Evolutionary conservation across 2,113 vertebrate species (phyloP).

Genomic region (Motacilla alba): DNA sequence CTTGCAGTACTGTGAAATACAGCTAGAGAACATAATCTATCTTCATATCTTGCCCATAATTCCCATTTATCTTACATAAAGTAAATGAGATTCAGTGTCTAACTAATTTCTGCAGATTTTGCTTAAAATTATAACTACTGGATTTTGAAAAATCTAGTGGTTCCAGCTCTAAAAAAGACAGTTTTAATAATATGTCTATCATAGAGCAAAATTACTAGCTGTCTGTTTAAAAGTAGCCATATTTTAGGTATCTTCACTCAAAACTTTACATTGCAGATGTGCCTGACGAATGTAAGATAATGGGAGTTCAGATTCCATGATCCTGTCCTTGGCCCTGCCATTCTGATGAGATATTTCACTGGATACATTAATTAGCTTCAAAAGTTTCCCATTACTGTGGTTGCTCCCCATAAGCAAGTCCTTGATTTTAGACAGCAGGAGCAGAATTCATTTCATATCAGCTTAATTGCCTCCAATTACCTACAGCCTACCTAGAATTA

Average conservation of each 20-base stretch:
- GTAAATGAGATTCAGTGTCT: not conserved
- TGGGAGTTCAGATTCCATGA: not conserved
- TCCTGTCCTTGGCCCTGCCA: not conserved
- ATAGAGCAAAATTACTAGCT: not conserved
- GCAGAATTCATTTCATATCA: conserved; percentile 11
- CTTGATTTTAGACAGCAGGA: conserved; percentile 31
- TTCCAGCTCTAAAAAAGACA: not conserved
- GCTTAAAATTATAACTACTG: not conserved
- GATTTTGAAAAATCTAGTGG: not conserved
- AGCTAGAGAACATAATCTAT: not conserved
- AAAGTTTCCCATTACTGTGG: not conserved
- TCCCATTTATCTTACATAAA: not conserved
- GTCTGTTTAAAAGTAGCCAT: not conserved
- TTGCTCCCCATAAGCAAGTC: not conserved
- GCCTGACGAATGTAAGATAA: not conserved
- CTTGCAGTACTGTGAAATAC: not conserved
- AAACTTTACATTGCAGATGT: not conserved
- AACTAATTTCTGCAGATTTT: not conserved
- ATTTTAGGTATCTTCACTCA: not conserved
- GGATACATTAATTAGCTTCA: not conserved
- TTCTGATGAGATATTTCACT: not conserved
- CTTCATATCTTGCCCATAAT: not conserved
- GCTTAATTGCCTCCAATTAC: conserved; percentile 26
- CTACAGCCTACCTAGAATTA: not conserved
- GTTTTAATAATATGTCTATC: not conserved